A percentile compares a stretch with the other conserved stretches of the same genome.
These are phyloP conservation scores for Rhyacichthys aspro DNA, from an alignment of 2,797 vertebrate genomes.

Conservation along the genomic window DNA sequence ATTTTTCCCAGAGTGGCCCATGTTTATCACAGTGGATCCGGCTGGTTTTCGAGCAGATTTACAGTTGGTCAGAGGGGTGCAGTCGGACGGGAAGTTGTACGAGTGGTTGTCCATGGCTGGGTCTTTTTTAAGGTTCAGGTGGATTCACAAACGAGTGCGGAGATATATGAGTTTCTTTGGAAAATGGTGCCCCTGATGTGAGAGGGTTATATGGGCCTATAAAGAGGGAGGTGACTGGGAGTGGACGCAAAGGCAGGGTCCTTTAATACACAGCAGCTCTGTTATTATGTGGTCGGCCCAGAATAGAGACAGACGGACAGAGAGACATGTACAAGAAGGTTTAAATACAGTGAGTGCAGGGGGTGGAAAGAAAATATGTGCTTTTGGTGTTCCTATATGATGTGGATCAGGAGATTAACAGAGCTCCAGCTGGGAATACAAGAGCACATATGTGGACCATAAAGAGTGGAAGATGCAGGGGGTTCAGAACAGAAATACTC, in stretches of 20 bases:
- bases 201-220: conserved; percentile 74
- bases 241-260: conserved; percentile 59
- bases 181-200: conserved; percentile 39
- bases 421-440: not conserved
- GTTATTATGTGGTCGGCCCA: conserved; percentile 80
- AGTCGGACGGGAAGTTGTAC: conserved; percentile 83
- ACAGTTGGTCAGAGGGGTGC: conserved; percentile 82
- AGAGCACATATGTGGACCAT: too few species aligned
- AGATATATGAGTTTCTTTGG: conserved; percentile 17
- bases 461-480: too few species aligned
- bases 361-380: conserved; percentile 10
- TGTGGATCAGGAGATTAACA: conserved; percentile 6
- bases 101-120: conserved; percentile 82
- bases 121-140: not conserved
- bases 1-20: conserved; percentile 67
- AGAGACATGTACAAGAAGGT: conserved; percentile 18
- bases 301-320: conserved; percentile 26
- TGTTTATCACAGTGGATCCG: conserved; percentile 80
- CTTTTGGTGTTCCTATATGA: conserved; percentile 8
- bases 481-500: too few species aligned
- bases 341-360: conserved; percentile 2
- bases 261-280: conserved; percentile 66
- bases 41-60: conserved; percentile 74
- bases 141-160: conserved; percentile 2
- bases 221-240: conserved; percentile 68